Conservation (phyloP, 2,888 invertebrate species). For the Atrina japonica region DNA sequence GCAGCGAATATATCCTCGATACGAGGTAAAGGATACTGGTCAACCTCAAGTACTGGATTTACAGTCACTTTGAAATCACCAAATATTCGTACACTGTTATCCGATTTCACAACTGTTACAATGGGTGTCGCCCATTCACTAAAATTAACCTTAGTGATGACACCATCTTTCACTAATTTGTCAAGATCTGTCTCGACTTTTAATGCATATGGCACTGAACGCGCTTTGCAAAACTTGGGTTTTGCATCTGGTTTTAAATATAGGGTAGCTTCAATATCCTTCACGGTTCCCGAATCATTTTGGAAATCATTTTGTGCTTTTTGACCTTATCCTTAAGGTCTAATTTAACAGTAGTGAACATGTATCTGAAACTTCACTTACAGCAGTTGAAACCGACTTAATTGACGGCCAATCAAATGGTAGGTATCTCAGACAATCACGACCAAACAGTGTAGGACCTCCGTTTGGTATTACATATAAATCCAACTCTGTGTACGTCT, state of each 20-base stretch:
- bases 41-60: constrained; percentile 18
- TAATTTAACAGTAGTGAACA: no score
- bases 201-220: constrained; percentile 27
- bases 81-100: constrained; percentile 32
- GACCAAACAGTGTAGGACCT: constrained; percentile 12
- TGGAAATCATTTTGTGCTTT: neutral
- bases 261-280: constrained; percentile 11
- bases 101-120: constrained; percentile 18
- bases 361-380: neutral
- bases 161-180: constrained; percentile 16
- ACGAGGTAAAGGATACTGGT: constrained; percentile 45
- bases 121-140: constrained; percentile 36
- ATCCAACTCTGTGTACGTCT: no score
- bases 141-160: constrained; percentile 6
- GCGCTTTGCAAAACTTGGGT: constrained; percentile 32
- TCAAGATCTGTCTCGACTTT: constrained; percentile 20
- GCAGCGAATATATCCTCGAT: constrained; percentile 56
- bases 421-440: constrained; percentile 6
- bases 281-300: constrained; percentile 10
- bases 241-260: constrained; percentile 10
- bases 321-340: no score
- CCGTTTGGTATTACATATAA: no score
- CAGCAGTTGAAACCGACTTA: neutral
- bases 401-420: neutral
- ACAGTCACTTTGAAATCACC: constrained; percentile 52